Base-by-base conservation (phyloP, 1,140 invertebrate species). In the Littorina saxatilis region DNA sequence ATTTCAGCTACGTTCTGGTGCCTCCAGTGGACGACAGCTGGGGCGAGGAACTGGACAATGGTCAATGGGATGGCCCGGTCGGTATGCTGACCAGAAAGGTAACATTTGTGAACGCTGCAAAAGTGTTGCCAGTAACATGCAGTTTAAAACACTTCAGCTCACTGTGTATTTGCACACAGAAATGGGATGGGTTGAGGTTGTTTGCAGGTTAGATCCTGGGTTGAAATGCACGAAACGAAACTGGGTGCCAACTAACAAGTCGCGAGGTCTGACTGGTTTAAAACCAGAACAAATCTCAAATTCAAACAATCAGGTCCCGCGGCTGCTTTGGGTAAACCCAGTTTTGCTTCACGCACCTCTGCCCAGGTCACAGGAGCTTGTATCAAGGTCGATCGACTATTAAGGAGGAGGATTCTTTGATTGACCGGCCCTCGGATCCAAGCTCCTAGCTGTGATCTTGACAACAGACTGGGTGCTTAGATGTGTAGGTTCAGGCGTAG, bases 71-170 rank as follows among this genome's bases (percentile, higher is more conserved):
- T 23, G 50, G 50, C 11, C 50, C 50, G 11, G 23, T 52, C 50
- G 50, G 50, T 52, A 52, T 52, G 50, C 50, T 52, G 50, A 52
- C 50, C 50, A 52, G 50, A 52, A 52, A 52, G 50, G 50, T 52
- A 52, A 52, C 23, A n/a, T n/a, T n/a, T n/a, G n/a, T n/a, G n/a
- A n/a, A n/a, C n/a, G n/a, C n/a, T n/a, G n/a, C n/a, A n/a, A n/a
- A n/a, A n/a, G n/a, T n/a, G n/a, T n/a, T n/a, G n/a, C n/a, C n/a
- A n/a, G n/a, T n/a, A n/a, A n/a, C n/a, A n/a, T n/a, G n/a, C n/a
- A n/a, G n/a, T n/a, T n/a, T n/a, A n/a, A n/a, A n/a, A n/a, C n/a
- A n/a, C 23, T 23, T 13, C 50, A 52, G 50, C 11, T 11, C 50
- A 52, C 11, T 52, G 23, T 23, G 50, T 52, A 11, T 52, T 52